Evolutionary conservation across 2,888 invertebrate genomes (phyloP).

Genomic region (Drosophila colorata): DNA sequence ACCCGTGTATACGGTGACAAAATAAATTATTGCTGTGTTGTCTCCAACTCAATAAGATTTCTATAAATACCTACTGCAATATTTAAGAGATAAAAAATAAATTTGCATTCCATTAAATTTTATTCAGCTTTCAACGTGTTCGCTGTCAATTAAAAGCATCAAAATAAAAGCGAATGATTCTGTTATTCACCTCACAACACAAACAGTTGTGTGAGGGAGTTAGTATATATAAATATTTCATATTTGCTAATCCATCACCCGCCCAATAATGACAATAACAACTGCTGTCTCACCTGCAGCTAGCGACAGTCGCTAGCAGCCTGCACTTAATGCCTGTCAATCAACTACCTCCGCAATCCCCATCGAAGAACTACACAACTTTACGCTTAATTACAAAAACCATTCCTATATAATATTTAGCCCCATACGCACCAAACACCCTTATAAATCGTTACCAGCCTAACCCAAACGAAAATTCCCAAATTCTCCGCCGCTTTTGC

Average conservation of each 20-base stretch:
- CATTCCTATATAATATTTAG: conserved; percentile 2
- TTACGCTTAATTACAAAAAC: conserved; percentile 49
- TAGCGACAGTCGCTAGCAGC: conserved; percentile 17
- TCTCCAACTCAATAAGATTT: no score
- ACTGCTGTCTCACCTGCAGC: conserved; percentile 7
- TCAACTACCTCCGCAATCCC: background rate
- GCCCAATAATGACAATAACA: conserved; percentile 11
- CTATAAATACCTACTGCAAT: no score
- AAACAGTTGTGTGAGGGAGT: background rate
- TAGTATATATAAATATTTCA: background rate
- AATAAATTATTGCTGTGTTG: no score
- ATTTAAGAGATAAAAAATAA: no score
- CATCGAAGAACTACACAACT: conserved; percentile 26
- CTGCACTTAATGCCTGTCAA: conserved; percentile 43
- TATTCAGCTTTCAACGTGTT: background rate
- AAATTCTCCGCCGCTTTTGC: conserved; percentile 33
- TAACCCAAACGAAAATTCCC: conserved; percentile 8
- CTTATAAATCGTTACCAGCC: conserved; percentile 1
- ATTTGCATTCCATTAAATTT: background rate
- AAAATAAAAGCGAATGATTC: background rate
- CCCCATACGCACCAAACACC: conserved; percentile 4
- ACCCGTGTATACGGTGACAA: no score
- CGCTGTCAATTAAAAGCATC: background rate
- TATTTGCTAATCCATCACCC: conserved; percentile 1
- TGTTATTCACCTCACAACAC: background rate